These are phyloP conservation scores for Sericinus montela DNA, from an alignment of 2,888 invertebrate species.

Conservation along the genomic window DNA sequence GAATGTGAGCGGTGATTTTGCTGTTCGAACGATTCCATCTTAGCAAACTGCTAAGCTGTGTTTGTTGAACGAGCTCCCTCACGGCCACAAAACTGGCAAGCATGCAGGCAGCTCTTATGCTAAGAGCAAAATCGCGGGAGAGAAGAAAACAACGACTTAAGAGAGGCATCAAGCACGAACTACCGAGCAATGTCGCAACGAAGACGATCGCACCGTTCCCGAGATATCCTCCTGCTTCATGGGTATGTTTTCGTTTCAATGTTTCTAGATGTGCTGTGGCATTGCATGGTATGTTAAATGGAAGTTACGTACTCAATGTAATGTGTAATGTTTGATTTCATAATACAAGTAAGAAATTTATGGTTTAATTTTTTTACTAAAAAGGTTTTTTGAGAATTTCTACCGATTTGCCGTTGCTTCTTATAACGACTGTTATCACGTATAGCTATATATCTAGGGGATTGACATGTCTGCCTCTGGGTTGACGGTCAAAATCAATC, in stretches of 20 bases:
- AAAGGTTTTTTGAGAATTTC: no score
- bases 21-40: constrained; percentile 8
- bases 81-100: constrained; percentile 81
- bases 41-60: constrained; percentile 38
- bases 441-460: no score
- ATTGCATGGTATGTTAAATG: constrained; percentile 28
- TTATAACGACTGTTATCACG: no score
- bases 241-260: constrained; percentile 72
- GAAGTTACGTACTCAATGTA: not conserved
- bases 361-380: no score
- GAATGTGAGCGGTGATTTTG: constrained; percentile 20
- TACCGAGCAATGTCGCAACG: constrained; percentile 93
- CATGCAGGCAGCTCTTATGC: constrained; percentile 96
- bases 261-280: constrained; percentile 20
- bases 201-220: constrained; percentile 93
- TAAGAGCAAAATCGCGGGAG: constrained; percentile 93
- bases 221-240: constrained; percentile 89
- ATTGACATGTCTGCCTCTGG: no score
- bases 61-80: constrained; percentile 42
- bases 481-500: no score
- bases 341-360: no score
- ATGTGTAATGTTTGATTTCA: not conserved
- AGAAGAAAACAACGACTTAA: constrained; percentile 87
- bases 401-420: no score
- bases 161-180: constrained; percentile 86